phyloP scores from a whole-genome alignment of 2,888 invertebrate genomes.

The Coelinius sp. region DNA sequence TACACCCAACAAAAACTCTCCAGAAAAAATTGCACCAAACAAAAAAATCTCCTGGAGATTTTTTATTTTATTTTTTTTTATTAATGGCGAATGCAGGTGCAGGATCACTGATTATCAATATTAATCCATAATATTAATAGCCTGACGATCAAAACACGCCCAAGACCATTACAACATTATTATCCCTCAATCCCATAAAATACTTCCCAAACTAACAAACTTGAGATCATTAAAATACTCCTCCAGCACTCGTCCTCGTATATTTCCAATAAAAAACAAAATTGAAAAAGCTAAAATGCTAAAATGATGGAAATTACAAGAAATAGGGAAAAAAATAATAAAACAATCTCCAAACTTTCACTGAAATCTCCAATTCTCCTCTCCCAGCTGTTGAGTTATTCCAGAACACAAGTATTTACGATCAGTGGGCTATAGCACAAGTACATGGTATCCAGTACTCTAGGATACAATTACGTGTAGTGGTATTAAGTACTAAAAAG shows the following conservation, averaged over 20 bases:
- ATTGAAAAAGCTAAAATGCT: background rate
- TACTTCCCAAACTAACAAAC: constrained; percentile 5
- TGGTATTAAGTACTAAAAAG: constrained; percentile 18
- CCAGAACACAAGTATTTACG: background rate
- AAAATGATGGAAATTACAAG: too few relatives aligned
- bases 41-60: too few relatives aligned
- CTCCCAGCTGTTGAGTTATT: constrained; percentile 18
- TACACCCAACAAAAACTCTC: too few relatives aligned
- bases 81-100: background rate
- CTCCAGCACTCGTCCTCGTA: background rate
- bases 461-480: constrained; percentile 14
- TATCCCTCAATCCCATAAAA: background rate
- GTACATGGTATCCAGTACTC: constrained; percentile 9
- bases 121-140: background rate
- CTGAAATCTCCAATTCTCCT: constrained; percentile 14
- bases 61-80: too few relatives aligned
- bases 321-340: background rate
- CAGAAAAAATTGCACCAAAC: too few relatives aligned
- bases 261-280: background rate
- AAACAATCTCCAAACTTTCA: constrained; percentile 5
- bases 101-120: constrained; percentile 7
- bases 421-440: constrained; percentile 10
- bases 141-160: background rate
- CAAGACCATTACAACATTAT: background rate
- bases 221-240: constrained; percentile 4